Percentiles rank a stretch among this genome's conserved stretches.
Conservation (phyloP, 2,113 vertebrate genomes). For the Oreamnos americanus region DNA sequence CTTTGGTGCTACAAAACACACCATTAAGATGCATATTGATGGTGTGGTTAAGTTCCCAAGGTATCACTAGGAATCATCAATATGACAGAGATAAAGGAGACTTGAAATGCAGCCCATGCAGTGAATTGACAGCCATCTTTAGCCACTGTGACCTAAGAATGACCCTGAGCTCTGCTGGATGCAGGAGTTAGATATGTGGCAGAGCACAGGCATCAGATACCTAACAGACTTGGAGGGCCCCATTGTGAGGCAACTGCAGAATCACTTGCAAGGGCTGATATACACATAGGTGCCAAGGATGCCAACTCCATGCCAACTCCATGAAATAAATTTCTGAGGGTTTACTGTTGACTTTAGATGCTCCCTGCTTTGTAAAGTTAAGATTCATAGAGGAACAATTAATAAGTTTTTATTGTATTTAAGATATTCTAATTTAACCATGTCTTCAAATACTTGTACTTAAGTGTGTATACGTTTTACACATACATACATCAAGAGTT, state of each 20-base stretch:
- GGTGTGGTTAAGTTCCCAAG: conserved; percentile 62
- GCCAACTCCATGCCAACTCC: conserved; percentile 68
- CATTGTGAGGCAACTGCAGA: conserved; percentile 78
- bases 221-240: conserved; percentile 77
- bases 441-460: conserved; percentile 47
- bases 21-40: conserved; percentile 41
- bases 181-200: conserved; percentile 78
- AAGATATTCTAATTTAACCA: neutral
- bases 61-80: conserved; percentile 78
- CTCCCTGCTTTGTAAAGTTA: conserved; percentile 54
- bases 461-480: neutral
- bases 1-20: conserved; percentile 8
- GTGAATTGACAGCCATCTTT: conserved; percentile 85
- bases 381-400: conserved; percentile 24
- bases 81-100: conserved; percentile 80
- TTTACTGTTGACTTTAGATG: neutral
- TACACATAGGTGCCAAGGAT: conserved; percentile 69
- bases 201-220: conserved; percentile 81
- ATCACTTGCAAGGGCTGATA: conserved; percentile 73
- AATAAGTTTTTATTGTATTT: conserved; percentile 40
- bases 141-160: conserved; percentile 84
- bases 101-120: conserved; percentile 76
- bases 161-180: conserved; percentile 84
- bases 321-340: neutral
- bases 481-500: neutral